Conservation (phyloP, 2,113 vertebrate species). For the Bombycilla garrulus region DNA sequence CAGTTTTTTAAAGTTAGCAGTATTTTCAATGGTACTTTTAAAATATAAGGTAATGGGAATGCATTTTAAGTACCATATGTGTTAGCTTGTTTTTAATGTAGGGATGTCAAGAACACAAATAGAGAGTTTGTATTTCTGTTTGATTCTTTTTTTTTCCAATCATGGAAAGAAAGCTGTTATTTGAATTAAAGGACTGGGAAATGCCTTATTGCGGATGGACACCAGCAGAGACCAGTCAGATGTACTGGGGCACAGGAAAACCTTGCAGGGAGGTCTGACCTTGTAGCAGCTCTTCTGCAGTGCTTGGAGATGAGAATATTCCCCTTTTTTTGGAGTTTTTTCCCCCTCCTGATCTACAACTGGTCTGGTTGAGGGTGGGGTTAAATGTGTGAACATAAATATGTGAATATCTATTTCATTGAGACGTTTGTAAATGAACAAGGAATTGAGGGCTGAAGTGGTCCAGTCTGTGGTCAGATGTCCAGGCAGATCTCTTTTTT, state of each 20-base stretch:
- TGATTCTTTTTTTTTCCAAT: conserved; percentile 39
- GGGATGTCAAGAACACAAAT: conserved; percentile 70
- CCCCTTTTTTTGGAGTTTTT: background rate
- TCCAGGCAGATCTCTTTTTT: background rate
- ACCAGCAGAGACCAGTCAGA: background rate
- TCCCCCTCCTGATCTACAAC: background rate
- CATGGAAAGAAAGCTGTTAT: background rate
- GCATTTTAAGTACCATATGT: conserved; percentile 74
- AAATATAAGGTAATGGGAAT: conserved; percentile 80
- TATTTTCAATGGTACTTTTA: conserved; percentile 78
- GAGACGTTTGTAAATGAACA: background rate
- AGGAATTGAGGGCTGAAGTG: background rate
- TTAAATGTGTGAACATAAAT: background rate
- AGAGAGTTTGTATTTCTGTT: conserved; percentile 49
- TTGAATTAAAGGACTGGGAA: background rate
- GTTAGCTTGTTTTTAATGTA: conserved; percentile 76
- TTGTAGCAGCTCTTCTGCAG: background rate
- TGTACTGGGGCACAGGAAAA: background rate
- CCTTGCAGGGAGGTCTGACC: background rate
- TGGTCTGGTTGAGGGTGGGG: background rate
- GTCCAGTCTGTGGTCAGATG: background rate
- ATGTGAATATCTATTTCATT: background rate
- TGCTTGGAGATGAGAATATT: background rate
- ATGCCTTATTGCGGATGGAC: background rate
- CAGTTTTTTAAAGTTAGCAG: conserved; percentile 77